Conservation (phyloP, 1,140 invertebrate species). For the Akabosia matsudoensis region DNA sequence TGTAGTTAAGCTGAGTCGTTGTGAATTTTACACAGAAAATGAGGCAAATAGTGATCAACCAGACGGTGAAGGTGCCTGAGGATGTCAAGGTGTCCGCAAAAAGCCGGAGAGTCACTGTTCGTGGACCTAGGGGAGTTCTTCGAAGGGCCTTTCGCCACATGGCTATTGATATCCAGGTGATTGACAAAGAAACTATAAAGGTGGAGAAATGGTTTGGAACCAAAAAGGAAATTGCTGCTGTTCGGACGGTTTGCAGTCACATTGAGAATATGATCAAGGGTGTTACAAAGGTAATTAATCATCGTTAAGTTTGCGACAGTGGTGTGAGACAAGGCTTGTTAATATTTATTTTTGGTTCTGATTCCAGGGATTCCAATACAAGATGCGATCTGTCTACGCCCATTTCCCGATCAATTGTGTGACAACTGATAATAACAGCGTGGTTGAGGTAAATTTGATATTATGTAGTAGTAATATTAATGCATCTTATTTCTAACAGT, state of each 20-base stretch:
- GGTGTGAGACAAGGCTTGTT: not conserved
- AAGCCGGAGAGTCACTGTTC: conserved; percentile 85
- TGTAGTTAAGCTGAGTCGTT: not conserved
- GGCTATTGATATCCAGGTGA: conserved; percentile 78
- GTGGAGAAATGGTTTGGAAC: conserved; percentile 99
- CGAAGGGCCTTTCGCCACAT: conserved; percentile 91
- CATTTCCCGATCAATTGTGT: conserved; percentile 99
- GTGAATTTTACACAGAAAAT: conserved; percentile 58
- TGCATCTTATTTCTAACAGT: too few relatives aligned
- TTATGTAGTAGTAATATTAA: too few relatives aligned
- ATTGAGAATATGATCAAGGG: conserved; percentile 99
- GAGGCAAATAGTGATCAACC: conserved; percentile 93
- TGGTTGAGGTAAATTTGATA: conserved; percentile 93
- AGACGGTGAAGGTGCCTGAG: conserved; percentile 87
- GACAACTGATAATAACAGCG: conserved; percentile 83
- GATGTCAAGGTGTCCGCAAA: conserved; percentile 82
- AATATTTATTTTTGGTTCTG: conserved; percentile 32
- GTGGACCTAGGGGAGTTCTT: conserved; percentile 85
- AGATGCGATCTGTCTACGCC: conserved; percentile 99
- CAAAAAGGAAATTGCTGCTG: conserved; percentile 95
- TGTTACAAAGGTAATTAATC: conserved; percentile 64
- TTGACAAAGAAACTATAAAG: conserved; percentile 63
- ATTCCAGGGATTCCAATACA: conserved; percentile 87
- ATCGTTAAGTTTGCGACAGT: not conserved
- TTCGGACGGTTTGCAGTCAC: conserved; percentile 96